These are phyloP conservation scores for Apamea sordens DNA, from an alignment of 2,888 invertebrate species.

Conservation along the genomic window DNA sequence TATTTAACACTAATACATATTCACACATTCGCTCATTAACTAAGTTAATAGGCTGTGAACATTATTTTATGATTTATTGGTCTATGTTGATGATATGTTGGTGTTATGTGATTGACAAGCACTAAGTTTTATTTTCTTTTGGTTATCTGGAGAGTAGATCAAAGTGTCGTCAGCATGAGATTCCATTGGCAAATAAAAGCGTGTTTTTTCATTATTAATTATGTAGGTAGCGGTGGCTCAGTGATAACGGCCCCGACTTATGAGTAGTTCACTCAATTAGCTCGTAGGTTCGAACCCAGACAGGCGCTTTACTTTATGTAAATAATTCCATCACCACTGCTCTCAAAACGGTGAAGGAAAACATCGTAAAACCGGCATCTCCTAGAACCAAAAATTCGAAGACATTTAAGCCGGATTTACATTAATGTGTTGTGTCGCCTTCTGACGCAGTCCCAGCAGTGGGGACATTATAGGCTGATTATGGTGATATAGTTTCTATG, in stretches of 20 bases:
- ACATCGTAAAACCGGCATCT: too few relatives aligned
- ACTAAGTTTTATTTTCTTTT: slow-evolving; percentile 11
- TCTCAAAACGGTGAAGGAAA: too few relatives aligned
- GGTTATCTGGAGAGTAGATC: neutral
- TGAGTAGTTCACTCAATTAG: too few relatives aligned
- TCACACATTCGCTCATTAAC: slow-evolving; percentile 56
- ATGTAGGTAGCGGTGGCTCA: neutral
- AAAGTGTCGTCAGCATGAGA: neutral
- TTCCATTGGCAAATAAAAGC: neutral
- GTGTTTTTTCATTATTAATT: neutral
- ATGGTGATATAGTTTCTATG: neutral
- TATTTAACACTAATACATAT: slow-evolving; percentile 66
- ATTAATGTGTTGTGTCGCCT: too few relatives aligned
- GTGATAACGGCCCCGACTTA: too few relatives aligned
- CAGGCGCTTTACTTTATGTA: too few relatives aligned
- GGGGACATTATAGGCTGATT: neutral
- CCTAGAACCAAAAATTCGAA: too few relatives aligned
- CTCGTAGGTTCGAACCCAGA: too few relatives aligned
- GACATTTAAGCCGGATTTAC: too few relatives aligned
- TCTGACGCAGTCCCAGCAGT: too few relatives aligned
- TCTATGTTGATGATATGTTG: slow-evolving; percentile 26
- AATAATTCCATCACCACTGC: too few relatives aligned
- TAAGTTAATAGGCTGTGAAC: slow-evolving; percentile 50
- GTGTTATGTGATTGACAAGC: slow-evolving; percentile 45
- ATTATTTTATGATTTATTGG: slow-evolving; percentile 41